phyloP scores from a whole-genome alignment of 2,113 vertebrate genomes.

The Panurus biarmicus region DNA sequence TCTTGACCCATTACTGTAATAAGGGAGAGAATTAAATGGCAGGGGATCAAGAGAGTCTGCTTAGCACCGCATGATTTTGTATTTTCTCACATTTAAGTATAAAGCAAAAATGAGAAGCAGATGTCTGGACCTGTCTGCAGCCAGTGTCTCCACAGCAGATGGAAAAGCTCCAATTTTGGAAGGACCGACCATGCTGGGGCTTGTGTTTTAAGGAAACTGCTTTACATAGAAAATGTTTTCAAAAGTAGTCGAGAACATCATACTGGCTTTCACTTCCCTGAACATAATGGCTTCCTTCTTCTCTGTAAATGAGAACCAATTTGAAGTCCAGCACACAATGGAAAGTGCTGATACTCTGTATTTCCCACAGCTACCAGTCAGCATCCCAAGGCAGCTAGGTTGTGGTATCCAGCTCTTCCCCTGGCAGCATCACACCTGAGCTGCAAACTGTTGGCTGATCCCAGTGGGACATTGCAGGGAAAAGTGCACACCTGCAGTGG shows the following conservation, averaged over 20 bases:
- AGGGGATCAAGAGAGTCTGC: background rate
- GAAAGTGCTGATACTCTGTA: background rate
- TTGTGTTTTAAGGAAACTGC: background rate
- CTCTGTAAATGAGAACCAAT: background rate
- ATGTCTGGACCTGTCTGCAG: background rate
- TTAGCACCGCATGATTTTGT: background rate
- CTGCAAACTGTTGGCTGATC: background rate
- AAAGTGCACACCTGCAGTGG: background rate
- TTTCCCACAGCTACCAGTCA: background rate
- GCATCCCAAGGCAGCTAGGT: background rate
- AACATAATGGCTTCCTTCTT: background rate
- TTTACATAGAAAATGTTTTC: background rate
- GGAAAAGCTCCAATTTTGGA: background rate
- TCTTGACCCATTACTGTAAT: background rate
- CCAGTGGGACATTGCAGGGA: background rate
- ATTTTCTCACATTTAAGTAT: background rate
- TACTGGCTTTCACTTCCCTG: background rate
- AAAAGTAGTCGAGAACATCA: background rate
- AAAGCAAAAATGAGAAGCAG: background rate
- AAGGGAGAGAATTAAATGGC: background rate
- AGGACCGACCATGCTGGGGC: fast-evolving
- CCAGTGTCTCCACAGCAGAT: background rate
- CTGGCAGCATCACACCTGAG: background rate
- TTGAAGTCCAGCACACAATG: background rate
- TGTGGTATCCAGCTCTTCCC: background rate